Percentiles rank a stretch among this genome's conserved stretches.
Evolutionary conservation across 2,113 vertebrate species (phyloP).

Genomic region (Aepyceros melampus): DNA sequence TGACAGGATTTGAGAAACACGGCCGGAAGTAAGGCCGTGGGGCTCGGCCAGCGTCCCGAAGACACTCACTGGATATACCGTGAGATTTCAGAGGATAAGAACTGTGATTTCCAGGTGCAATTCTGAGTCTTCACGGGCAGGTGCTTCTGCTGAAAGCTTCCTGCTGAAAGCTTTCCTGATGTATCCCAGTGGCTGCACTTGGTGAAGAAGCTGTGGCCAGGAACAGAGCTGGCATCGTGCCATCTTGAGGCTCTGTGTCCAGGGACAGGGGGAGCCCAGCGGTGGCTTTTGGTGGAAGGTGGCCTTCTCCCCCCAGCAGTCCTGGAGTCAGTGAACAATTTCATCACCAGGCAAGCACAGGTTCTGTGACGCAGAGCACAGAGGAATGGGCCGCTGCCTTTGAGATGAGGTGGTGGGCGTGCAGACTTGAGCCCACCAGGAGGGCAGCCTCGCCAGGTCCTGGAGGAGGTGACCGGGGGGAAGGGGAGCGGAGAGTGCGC

Average conservation of each 20-base stretch:
- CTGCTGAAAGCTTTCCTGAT: neutral
- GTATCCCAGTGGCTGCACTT: too few species aligned
- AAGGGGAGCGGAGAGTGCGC: too few species aligned
- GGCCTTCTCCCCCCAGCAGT: accelerated
- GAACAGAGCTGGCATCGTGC: accelerated
- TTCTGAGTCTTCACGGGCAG: neutral
- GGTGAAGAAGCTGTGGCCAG: neutral
- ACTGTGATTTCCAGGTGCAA: neutral
- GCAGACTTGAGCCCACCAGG: neutral
- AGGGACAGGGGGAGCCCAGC: neutral
- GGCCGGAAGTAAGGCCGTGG: neutral
- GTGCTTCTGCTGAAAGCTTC: neutral
- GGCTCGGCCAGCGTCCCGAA: neutral
- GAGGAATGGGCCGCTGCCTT: neutral
- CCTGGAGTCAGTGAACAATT: too few species aligned
- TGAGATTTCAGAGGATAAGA: neutral
- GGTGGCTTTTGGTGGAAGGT: neutral
- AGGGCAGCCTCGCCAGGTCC: neutral
- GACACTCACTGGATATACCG: neutral
- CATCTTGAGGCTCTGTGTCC: neutral
- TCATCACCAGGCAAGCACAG: neutral
- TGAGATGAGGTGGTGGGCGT: neutral
- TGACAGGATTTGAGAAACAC: neutral
- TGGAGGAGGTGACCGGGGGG: neutral
- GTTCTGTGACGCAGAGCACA: accelerated